phyloP scores from a whole-genome alignment of 2,113 vertebrate genomes.

The Odobenus rosmarus region DNA sequence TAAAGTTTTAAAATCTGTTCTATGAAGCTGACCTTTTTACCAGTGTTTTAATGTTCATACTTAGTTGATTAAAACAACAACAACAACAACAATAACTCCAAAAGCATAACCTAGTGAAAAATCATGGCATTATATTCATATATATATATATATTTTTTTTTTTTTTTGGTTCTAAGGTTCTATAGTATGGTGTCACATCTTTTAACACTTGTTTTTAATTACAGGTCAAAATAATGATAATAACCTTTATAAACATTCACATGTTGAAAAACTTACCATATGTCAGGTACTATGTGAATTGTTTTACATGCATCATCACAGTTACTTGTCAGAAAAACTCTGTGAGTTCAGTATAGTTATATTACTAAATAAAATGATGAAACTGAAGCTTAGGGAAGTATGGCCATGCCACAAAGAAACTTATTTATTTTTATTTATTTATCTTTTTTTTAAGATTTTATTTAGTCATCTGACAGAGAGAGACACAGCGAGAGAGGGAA shows the following conservation, averaged over 20 bases:
- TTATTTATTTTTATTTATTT: neutral
- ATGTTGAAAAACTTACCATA: neutral
- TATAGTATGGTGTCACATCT: neutral
- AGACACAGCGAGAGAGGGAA: too few relatives aligned
- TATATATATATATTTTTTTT: too few relatives aligned
- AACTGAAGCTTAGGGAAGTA: neutral
- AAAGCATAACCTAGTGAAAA: conserved; percentile 12
- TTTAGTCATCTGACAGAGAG: too few relatives aligned
- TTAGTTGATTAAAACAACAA: neutral
- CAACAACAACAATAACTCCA: neutral
- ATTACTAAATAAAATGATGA: neutral
- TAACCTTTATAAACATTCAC: neutral
- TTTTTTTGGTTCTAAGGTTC: neutral
- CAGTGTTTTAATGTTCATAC: neutral
- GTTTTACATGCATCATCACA: neutral
- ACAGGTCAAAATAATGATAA: neutral
- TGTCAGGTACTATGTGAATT: neutral
- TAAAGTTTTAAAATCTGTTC: conserved; percentile 16
- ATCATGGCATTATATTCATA: neutral
- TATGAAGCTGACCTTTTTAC: conserved; percentile 20
- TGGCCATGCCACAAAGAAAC: neutral
- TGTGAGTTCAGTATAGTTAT: neutral
- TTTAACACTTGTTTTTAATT: neutral
- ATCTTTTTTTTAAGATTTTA: too few relatives aligned
- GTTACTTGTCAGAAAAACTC: neutral